Percentiles rank a stretch among this genome's conserved stretches.
phyloP scores from a whole-genome alignment of 2,888 invertebrate species.

The Agrenia bidenticulata region DNA sequence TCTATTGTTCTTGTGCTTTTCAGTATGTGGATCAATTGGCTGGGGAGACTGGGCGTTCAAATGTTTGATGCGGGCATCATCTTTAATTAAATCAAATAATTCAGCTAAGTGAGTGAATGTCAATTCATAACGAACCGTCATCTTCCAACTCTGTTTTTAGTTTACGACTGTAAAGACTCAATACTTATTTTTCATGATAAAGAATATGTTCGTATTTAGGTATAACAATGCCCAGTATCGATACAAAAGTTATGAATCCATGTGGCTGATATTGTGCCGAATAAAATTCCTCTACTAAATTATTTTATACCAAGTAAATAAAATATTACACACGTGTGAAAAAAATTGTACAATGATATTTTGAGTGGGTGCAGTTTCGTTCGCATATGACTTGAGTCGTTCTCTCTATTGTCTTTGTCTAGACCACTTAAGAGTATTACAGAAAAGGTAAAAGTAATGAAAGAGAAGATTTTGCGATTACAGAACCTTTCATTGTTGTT shows the following conservation, averaged over 20 bases:
- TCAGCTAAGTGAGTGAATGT: too few relatives aligned
- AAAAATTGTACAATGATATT: neutral
- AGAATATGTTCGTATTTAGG: too few relatives aligned
- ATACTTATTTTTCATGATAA: too few relatives aligned
- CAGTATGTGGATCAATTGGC: slow-evolving; percentile 77
- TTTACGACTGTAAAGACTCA: too few relatives aligned
- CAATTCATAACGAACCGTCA: too few relatives aligned
- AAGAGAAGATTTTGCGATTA: neutral
- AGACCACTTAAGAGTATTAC: neutral
- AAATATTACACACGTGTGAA: neutral
- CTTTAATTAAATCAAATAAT: neutral
- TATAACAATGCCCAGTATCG: too few relatives aligned
- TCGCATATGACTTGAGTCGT: neutral
- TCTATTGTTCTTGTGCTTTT: slow-evolving; percentile 54
- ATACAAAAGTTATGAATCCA: too few relatives aligned
- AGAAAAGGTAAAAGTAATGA: slow-evolving; percentile 3
- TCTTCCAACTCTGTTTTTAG: too few relatives aligned
- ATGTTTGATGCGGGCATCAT: slow-evolving; percentile 45
- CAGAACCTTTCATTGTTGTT: slow-evolving; percentile 1
- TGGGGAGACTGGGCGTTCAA: slow-evolving; percentile 65
- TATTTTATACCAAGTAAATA: neutral
- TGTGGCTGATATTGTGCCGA: too few relatives aligned
- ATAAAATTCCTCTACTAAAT: neutral
- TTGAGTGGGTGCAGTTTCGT: slow-evolving; percentile 1
- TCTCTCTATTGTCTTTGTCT: slow-evolving; percentile 3